These are phyloP conservation scores for Solenopsis invicta DNA, from an alignment of 1,140 invertebrate genomes.

Conservation along the genomic window DNA sequence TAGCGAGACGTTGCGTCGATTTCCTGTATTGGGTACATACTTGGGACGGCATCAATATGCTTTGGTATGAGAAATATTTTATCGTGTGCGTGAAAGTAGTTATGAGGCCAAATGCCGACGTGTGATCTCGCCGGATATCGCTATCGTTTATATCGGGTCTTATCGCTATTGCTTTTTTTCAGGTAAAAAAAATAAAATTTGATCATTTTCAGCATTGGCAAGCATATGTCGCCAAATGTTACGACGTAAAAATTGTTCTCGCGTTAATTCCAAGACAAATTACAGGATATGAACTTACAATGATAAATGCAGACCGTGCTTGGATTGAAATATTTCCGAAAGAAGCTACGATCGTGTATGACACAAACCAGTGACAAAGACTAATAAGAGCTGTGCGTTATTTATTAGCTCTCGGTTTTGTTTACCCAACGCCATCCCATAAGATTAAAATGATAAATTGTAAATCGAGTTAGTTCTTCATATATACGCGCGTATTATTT, in stretches of 20 bases:
- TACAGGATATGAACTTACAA: background rate
- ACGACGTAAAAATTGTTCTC: background rate
- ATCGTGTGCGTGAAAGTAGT: constrained; percentile 62
- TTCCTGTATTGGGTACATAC: constrained; percentile 46
- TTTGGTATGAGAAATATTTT: constrained; percentile 65
- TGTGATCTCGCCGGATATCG: constrained; percentile 50
- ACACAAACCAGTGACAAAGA: background rate
- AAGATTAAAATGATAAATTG: constrained; percentile 3
- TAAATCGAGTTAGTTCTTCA: background rate
- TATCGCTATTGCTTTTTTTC: background rate
- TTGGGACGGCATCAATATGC: constrained; percentile 65
- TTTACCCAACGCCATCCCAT: background rate
- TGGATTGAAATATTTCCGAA: constrained; percentile 21
- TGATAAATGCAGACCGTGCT: background rate
- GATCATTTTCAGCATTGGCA: constrained; percentile 26
- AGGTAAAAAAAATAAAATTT: constrained; percentile 50
- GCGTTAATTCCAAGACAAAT: background rate
- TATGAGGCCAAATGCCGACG: constrained; percentile 69
- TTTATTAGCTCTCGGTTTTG: background rate
- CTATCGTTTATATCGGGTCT: constrained; percentile 36
- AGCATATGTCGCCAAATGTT: background rate
- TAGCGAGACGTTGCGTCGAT: background rate
- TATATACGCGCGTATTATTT: background rate
- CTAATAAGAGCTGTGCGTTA: background rate
- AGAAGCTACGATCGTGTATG: background rate